A percentile compares a stretch with the other conserved stretches of the same genome.
Evolutionary conservation across 2,797 vertebrate species (phyloP).

Genomic region (Ctenosaura bakeri): DNA sequence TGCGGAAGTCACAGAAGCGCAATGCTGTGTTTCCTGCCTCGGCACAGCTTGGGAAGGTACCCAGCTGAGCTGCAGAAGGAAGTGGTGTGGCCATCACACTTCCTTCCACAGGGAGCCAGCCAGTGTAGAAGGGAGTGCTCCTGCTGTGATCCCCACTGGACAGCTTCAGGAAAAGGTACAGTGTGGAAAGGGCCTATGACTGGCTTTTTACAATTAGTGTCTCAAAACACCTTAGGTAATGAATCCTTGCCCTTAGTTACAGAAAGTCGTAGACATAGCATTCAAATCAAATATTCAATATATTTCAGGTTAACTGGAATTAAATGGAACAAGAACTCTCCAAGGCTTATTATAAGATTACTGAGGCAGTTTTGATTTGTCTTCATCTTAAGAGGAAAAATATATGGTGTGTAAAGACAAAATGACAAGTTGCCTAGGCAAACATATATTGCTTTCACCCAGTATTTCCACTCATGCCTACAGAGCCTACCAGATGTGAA

Average conservation of each 20-base stretch:
- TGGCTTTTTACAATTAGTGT: neutral
- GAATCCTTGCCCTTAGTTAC: neutral
- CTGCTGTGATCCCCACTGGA: no score
- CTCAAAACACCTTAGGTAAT: neutral
- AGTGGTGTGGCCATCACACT: no score
- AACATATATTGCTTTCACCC: neutral
- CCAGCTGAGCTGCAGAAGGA: no score
- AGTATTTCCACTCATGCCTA: no score
- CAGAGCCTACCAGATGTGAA: neutral
- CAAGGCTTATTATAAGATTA: neutral
- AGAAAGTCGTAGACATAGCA: neutral
- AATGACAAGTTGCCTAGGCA: neutral
- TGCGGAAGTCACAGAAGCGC: no score
- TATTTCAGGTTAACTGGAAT: neutral
- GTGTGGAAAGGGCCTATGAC: neutral
- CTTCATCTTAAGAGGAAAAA: neutral
- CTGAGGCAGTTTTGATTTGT: neutral
- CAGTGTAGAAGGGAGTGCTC: no score
- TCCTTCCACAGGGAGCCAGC: no score
- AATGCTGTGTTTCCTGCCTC: no score
- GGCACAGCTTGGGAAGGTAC: no score
- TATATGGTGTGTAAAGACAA: neutral
- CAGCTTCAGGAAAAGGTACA: no score
- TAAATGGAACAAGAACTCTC: constrained; percentile 8
- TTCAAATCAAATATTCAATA: constrained; percentile 14